Evolutionary conservation across 2,797 vertebrate species (phyloP).

Genomic region (Tenualosa thibaudeaui): DNA sequence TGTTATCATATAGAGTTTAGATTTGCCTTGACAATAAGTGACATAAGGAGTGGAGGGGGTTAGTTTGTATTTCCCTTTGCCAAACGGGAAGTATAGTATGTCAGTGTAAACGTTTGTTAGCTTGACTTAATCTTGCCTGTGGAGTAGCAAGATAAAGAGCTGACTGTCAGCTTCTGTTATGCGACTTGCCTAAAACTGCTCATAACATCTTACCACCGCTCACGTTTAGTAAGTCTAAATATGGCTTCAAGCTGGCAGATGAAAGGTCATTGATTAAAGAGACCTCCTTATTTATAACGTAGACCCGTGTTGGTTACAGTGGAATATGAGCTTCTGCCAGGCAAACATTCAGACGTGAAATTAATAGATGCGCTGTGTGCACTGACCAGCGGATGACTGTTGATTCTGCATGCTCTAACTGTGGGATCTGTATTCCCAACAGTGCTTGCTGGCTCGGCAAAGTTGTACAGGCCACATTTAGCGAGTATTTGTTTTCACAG

Average conservation of each 20-base stretch:
- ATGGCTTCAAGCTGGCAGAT: constrained; percentile 39
- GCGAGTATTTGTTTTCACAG: background rate
- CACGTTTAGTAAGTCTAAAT: constrained; percentile 48
- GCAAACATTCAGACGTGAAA: constrained; percentile 36
- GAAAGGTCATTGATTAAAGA: constrained; percentile 55
- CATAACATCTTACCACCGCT: constrained; percentile 35
- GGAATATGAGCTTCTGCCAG: constrained; percentile 42
- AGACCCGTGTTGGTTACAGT: constrained; percentile 41
- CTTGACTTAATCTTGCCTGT: background rate
- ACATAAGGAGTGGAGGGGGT: background rate
- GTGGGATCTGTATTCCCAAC: background rate
- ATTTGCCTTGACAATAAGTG: background rate
- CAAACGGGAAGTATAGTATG: background rate
- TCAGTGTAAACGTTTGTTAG: background rate
- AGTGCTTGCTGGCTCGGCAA: background rate
- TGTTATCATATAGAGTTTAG: background rate
- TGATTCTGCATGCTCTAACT: background rate
- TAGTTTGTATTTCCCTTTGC: background rate
- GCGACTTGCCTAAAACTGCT: constrained; percentile 32
- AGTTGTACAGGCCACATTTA: background rate
- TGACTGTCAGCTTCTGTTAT: constrained; percentile 4
- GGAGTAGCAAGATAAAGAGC: background rate
- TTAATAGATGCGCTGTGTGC: constrained; percentile 24
- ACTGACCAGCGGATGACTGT: background rate
- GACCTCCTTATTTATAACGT: constrained; percentile 52